Base-by-base conservation (phyloP, 1,140 invertebrate species). In the Diabrotica virgifera region DNA sequence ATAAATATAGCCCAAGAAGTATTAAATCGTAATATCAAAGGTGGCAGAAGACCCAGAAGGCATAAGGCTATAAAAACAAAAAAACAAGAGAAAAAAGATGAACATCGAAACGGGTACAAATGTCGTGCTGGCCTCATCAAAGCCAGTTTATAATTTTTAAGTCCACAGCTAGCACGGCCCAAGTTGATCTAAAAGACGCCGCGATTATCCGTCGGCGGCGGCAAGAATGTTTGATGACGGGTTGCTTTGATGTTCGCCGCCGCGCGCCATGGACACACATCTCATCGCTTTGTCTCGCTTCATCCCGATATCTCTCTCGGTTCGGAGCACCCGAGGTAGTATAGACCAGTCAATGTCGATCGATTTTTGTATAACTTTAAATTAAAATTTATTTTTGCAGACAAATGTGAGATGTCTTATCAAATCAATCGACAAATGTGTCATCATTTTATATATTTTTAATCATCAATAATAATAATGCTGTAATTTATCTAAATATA, bases 121-220 rank as follows among this genome's bases (percentile, higher is more conserved):
- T 67, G 65, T 67, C 62, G 61, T 40, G 53, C 50, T 61, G 61
- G 66, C 62, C 58, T 51, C 66, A 64, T 67, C 66, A 67, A 67
- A 67, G 66, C 66, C 56, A 57, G 58, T 67, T 67, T 46, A 64
- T 67, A 67, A 67, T 67, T 67, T 67, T 64, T 64, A 67, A 67
- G 66, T 67, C 58, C 55, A 57, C n/a, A 57, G 55, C 55, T 36
- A 46, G 40, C 40, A 46, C 40, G 40, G 40, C 40, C 40, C n/a
- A n/a, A 46, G 8, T 46, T 46, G 55, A 36, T 57, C 36, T 57
- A 36, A 57, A 57, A 57, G 55, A 57, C 55, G 55, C 55, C 55
- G 40, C 40, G 55, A 37, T 36, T 57, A 57, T 57, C 55, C 55
- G 55, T 36, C 24, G 52, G 59, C 53, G 52, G 62, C 65, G 55